These are phyloP conservation scores for Branchipolynoe longqiensis DNA, from an alignment of 2,888 invertebrate genomes.

Conservation along the genomic window DNA sequence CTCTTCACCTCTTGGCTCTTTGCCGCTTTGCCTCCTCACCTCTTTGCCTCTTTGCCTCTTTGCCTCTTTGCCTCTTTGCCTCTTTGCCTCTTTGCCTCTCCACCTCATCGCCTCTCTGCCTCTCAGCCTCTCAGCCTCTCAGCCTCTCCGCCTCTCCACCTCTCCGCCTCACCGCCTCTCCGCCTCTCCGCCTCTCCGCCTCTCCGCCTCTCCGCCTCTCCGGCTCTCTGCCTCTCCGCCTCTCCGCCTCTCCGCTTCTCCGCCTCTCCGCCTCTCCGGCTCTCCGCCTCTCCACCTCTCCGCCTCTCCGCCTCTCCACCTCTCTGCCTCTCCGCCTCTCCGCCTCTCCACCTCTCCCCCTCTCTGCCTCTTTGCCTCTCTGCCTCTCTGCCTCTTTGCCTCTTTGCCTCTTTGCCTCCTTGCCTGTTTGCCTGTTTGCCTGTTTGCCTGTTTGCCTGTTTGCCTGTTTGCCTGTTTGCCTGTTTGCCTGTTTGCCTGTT, in stretches of 20 bases:
- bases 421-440: background rate
- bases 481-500: background rate
- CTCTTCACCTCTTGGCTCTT: too few species aligned
- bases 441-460: background rate
- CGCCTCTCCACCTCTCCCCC: background rate
- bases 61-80: too few species aligned
- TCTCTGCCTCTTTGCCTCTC: background rate
- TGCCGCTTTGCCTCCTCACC: too few species aligned
- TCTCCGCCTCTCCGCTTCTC: background rate
- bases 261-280: background rate
- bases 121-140: background rate
- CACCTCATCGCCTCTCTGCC: background rate
- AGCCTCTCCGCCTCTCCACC: background rate
- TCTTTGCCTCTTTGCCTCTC: background rate
- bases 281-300: background rate
- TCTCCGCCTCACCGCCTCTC: background rate
- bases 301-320: background rate
- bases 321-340: background rate
- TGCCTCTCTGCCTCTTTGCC: background rate
- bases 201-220: background rate
- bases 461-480: background rate
- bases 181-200: background rate
- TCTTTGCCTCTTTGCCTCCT: background rate
- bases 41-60: too few species aligned
- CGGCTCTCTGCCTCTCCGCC: background rate